phyloP scores from a whole-genome alignment of 2,888 invertebrate genomes.

The Congeria kusceri region DNA sequence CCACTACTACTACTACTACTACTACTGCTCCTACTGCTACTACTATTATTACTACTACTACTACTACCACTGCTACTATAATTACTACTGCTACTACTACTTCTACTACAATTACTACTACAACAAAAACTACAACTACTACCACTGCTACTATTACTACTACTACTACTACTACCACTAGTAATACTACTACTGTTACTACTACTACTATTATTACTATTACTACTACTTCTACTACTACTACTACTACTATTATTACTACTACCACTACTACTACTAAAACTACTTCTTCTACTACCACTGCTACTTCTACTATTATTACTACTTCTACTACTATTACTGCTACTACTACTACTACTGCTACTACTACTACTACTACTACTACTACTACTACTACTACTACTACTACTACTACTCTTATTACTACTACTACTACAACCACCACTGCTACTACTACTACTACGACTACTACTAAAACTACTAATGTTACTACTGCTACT shows the following conservation, averaged over 20 bases:
- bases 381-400: not conserved
- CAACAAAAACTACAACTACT: not conserved
- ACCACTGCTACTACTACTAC: not conserved
- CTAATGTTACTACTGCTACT: conserved; percentile 3
- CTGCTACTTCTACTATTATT: not conserved
- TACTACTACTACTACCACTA: not conserved
- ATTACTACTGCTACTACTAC: not conserved
- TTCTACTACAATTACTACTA: conserved; percentile 5
- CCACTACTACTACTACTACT: conserved; percentile 3
- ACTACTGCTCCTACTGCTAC: not conserved
- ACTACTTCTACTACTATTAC: not conserved
- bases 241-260: not conserved
- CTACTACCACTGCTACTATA: not conserved
- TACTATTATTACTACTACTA: not conserved
- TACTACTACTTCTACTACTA: not conserved
- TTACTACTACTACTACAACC: not conserved
- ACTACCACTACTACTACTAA: not conserved
- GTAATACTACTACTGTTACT: not conserved
- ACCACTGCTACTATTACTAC: conserved; percentile 1
- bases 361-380: not conserved
- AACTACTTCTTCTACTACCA: not conserved
- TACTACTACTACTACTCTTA: not conserved
- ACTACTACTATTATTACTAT: not conserved
- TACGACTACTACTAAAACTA: not conserved
- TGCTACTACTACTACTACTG: not conserved